phyloP scores from a whole-genome alignment of 2,797 vertebrate species.

The Lacerta agilis region DNA sequence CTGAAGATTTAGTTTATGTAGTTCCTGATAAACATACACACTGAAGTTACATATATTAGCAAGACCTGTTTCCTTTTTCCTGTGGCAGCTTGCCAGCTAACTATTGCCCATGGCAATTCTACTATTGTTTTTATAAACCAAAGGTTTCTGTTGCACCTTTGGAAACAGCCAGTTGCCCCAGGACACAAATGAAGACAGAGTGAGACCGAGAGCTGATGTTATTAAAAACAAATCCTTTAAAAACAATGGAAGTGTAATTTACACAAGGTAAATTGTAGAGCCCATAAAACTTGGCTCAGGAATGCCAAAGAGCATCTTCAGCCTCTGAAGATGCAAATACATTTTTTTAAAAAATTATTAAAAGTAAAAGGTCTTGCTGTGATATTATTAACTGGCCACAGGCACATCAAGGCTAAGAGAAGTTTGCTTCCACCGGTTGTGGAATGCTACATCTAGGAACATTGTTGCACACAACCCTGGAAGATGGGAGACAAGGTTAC shows the following conservation, averaged over 20 bases:
- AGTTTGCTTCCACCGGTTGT: no score
- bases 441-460: no score
- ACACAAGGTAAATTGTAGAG: neutral
- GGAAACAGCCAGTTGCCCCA: neutral
- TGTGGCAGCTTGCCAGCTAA: no score
- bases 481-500: no score
- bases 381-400: neutral
- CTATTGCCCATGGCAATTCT: neutral
- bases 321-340: neutral
- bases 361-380: neutral
- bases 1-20: neutral
- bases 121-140: neutral
- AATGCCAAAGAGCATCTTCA: neutral
- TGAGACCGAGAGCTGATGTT: neutral
- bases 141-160: neutral
- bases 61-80: neutral
- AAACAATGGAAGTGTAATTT: neutral
- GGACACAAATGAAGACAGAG: neutral
- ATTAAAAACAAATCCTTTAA: slow-evolving; percentile 1
- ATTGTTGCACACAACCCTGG: no score
- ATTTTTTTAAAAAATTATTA: neutral
- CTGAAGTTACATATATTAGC: neutral
- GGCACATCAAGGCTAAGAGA: neutral
- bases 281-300: neutral
- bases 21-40: neutral